Percentiles rank a stretch among this genome's conserved stretches.
phyloP scores from a whole-genome alignment of 2,113 vertebrate genomes.

The Eubucco bourcierii region DNA sequence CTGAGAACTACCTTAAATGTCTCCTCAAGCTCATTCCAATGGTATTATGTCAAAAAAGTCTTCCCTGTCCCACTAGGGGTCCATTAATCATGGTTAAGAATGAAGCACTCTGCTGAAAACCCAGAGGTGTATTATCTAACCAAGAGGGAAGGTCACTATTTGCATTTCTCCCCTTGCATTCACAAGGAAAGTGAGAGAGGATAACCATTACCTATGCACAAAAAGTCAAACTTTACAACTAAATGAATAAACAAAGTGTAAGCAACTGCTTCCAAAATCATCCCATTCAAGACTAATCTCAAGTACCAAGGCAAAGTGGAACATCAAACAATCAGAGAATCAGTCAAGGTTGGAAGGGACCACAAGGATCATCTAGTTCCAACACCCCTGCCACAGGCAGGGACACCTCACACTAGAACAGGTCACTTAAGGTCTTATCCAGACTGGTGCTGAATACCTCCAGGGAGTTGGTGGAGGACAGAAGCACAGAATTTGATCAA shows the following conservation, averaged over 20 bases:
- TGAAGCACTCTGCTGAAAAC: background rate
- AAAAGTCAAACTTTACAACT: background rate
- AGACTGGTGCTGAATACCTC: no score
- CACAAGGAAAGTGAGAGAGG: background rate
- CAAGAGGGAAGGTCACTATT: background rate
- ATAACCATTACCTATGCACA: constrained; percentile 14
- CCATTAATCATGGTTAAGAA: constrained; percentile 15
- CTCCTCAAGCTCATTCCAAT: background rate
- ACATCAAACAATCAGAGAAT: constrained; percentile 4
- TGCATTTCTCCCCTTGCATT: background rate
- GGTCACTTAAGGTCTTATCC: no score
- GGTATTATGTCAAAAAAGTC: constrained; percentile 35
- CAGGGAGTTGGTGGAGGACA: no score
- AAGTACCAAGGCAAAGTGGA: constrained; percentile 55
- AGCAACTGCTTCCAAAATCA: constrained; percentile 40
- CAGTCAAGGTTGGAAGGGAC: no score
- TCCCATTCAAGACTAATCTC: constrained; percentile 20
- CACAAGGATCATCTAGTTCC: no score
- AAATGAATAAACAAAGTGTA: background rate
- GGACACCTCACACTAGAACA: no score
- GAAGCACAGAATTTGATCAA: no score
- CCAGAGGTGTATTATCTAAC: background rate
- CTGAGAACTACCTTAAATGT: constrained; percentile 7
- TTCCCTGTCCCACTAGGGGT: background rate
- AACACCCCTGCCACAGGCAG: no score